Evolutionary conservation across 2,113 vertebrate species (phyloP).

Genomic region (Balaeniceps rex): DNA sequence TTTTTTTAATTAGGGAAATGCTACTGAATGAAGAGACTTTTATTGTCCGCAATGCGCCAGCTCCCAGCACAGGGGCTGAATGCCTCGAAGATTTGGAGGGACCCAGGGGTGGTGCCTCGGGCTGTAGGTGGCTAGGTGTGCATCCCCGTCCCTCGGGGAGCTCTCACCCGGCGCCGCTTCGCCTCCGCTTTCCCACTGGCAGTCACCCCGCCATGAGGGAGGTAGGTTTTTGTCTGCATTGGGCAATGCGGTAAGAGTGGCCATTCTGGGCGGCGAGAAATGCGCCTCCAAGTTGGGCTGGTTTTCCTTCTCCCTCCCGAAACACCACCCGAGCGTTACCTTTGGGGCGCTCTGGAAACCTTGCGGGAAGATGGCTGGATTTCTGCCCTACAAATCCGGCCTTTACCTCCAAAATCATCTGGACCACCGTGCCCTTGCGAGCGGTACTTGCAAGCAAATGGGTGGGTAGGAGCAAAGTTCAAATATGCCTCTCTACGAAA

Average conservation of each 20-base stretch:
- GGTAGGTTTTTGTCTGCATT: background rate
- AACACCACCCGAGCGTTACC: background rate
- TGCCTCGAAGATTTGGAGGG: background rate
- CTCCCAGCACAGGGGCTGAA: background rate
- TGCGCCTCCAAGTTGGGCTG: background rate
- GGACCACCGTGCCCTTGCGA: background rate
- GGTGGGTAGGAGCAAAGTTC: background rate
- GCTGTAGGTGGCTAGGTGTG: background rate
- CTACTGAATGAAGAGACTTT: background rate
- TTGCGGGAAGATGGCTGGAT: background rate
- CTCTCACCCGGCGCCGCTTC: background rate
- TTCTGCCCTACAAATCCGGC: background rate
- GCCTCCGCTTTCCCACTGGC: background rate
- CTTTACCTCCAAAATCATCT: background rate
- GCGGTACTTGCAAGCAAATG: background rate
- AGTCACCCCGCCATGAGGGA: background rate
- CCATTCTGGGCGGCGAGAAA: background rate
- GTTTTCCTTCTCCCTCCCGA: background rate
- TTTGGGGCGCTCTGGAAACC: background rate
- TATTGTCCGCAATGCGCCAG: conserved; percentile 46
- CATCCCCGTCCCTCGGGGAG: background rate
- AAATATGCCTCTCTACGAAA: background rate
- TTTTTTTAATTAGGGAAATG: conserved; percentile 44
- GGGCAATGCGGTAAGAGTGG: background rate
- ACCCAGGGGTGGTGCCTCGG: background rate